Percentiles rank a stretch among this genome's conserved stretches.
Evolutionary conservation across 2,113 vertebrate species (phyloP).

Genomic region (Prunella fulvescens): DNA sequence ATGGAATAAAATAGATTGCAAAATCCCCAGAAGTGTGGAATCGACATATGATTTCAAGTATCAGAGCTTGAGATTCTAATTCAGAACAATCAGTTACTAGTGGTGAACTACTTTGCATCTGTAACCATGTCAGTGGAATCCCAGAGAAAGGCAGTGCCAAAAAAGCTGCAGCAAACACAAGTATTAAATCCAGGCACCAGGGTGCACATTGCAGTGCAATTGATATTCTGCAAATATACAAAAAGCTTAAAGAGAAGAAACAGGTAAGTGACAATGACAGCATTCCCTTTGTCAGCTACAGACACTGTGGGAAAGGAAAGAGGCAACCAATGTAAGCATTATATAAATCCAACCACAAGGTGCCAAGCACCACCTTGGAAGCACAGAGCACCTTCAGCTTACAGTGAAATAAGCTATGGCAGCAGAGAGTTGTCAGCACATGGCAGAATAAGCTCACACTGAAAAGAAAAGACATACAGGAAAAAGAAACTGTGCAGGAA

Average conservation of each 20-base stretch:
- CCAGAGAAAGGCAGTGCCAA: fast-evolving
- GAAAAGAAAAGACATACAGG: not conserved
- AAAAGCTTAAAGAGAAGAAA: not conserved
- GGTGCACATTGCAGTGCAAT: not conserved
- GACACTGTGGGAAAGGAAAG: not conserved
- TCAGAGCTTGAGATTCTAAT: not conserved
- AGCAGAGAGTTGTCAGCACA: not conserved
- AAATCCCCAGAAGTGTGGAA: not conserved
- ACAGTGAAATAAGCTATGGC: not conserved
- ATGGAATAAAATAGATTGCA: not conserved
- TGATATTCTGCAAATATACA: not conserved
- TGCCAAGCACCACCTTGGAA: not conserved
- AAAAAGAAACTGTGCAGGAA: not conserved
- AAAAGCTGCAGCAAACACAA: not conserved
- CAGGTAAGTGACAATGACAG: not conserved
- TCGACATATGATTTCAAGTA: not conserved
- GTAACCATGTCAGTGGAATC: not conserved
- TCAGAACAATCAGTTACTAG: not conserved
- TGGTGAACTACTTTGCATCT: not conserved
- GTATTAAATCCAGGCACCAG: not conserved
- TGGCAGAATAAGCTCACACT: not conserved
- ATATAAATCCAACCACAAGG: not conserved
- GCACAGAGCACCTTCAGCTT: not conserved
- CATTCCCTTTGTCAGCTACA: not conserved
- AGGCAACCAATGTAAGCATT: not conserved